Conservation (phyloP, 2,797 vertebrate species). For the Sorex maritimensis region DNA sequence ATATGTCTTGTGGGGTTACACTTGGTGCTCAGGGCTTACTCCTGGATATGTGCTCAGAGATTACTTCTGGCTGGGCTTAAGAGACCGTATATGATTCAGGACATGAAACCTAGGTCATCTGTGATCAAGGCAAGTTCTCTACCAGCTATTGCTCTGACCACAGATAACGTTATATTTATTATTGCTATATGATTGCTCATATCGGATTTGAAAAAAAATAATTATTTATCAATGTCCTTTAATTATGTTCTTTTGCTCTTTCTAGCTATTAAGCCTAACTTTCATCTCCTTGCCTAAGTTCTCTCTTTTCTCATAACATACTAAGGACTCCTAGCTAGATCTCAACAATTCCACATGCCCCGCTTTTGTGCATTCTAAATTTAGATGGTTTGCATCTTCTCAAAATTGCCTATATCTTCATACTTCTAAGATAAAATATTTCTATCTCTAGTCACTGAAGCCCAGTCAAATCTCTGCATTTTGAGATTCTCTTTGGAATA, state of each 20-base stretch:
- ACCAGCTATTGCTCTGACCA: too few relatives aligned
- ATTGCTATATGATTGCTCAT: neutral
- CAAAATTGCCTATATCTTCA: neutral
- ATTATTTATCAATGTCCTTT: neutral
- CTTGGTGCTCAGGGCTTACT: too few relatives aligned
- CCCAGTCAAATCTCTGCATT: slow-evolving; percentile 12
- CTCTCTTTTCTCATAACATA: neutral
- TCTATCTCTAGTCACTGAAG: neutral
- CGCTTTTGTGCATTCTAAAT: neutral
- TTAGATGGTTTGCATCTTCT: slow-evolving; percentile 8
- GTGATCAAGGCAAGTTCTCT: too few relatives aligned
- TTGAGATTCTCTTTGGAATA: slow-evolving; percentile 36
- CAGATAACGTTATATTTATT: slow-evolving; percentile 2
- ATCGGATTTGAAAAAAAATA: slow-evolving; percentile 23
- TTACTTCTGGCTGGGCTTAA: too few relatives aligned
- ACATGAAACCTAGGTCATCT: too few relatives aligned
- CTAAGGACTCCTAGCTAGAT: slow-evolving; percentile 3
- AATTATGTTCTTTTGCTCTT: neutral
- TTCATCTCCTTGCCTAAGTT: neutral
- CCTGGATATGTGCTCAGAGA: too few relatives aligned
- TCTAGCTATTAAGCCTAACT: neutral
- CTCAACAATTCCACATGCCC: neutral
- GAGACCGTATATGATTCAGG: too few relatives aligned
- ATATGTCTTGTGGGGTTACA: too few relatives aligned
- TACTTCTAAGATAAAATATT: neutral